Percentiles rank a stretch among this genome's conserved stretches.
These are phyloP conservation scores for Tetramorium simillimum DNA, from an alignment of 1,140 invertebrate species.

Conservation along the genomic window DNA sequence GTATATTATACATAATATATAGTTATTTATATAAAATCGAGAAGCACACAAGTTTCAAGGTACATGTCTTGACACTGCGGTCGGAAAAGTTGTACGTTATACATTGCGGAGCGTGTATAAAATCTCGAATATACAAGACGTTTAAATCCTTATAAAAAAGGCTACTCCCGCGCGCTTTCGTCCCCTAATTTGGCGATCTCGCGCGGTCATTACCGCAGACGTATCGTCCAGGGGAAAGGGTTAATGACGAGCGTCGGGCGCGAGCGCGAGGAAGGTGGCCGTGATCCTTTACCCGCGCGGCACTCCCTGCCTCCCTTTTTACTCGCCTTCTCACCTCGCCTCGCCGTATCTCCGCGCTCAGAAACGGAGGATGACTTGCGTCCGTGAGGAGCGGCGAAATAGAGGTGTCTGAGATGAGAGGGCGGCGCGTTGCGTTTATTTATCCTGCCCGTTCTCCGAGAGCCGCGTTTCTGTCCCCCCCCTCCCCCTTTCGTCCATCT, in stretches of 20 bases:
- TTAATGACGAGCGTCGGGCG: conserved; percentile 64
- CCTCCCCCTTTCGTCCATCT: no score
- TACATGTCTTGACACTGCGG: not conserved
- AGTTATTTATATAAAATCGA: not conserved
- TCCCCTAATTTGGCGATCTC: conserved; percentile 47
- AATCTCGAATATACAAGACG: not conserved
- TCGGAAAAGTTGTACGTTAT: not conserved
- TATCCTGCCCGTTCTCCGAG: conserved; percentile 81
- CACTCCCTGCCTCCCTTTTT: conserved; percentile 36
- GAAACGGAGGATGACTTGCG: conserved; percentile 78
- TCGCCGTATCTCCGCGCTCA: conserved; percentile 64
- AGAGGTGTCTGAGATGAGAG: conserved; percentile 84
- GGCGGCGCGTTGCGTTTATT: conserved; percentile 83
- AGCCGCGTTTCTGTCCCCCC: conserved; percentile 65
- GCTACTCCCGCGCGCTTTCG: conserved; percentile 17
- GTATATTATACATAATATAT: not conserved
- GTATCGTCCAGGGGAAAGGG: conserved; percentile 55
- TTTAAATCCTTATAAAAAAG: not conserved
- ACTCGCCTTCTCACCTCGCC: conserved; percentile 17
- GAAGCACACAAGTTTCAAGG: no score
- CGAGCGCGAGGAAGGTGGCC: conserved; percentile 64
- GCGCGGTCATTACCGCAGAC: conserved; percentile 38
- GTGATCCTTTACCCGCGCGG: conserved; percentile 48
- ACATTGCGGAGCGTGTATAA: not conserved
- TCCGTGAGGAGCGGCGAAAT: conserved; percentile 77